Conservation (phyloP, 2,888 invertebrate species). For the Galeopsomyia nigrocyanea region DNA sequence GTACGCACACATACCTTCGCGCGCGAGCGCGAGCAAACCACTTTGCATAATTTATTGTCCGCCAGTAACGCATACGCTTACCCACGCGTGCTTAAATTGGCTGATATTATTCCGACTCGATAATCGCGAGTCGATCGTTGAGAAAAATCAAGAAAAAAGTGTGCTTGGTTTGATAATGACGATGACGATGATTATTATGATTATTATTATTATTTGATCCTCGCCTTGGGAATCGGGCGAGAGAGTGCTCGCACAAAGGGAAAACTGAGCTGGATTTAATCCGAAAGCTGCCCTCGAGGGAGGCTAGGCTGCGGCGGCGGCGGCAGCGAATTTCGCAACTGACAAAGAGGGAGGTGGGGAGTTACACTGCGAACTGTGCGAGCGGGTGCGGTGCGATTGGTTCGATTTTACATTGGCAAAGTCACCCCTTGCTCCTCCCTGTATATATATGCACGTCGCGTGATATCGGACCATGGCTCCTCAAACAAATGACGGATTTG, state of each 20-base stretch:
- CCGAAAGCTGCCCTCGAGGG: constrained; percentile 49
- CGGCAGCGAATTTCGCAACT: constrained; percentile 55
- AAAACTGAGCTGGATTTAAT: too few relatives aligned
- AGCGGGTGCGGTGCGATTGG: constrained; percentile 45
- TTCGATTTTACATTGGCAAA: constrained; percentile 46
- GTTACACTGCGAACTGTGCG: too few relatives aligned
- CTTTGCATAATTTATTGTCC: constrained; percentile 49
- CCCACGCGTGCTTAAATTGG: too few relatives aligned
- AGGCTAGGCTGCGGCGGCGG: constrained; percentile 43
- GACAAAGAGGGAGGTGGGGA: constrained; percentile 52
- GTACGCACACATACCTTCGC: constrained; percentile 12
- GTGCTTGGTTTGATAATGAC: too few relatives aligned
- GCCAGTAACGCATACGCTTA: neutral
- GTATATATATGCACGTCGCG: constrained; percentile 24
- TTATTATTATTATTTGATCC: too few relatives aligned
- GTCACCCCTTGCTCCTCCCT: neutral
- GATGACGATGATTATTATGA: too few relatives aligned
- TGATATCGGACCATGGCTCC: constrained; percentile 37
- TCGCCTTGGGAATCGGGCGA: too few relatives aligned
- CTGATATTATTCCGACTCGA: too few relatives aligned
- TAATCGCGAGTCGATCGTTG: too few relatives aligned
- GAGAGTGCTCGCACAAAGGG: too few relatives aligned
- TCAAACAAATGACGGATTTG: constrained; percentile 44
- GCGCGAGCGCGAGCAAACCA: constrained; percentile 20
- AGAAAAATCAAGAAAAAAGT: too few relatives aligned